These are phyloP conservation scores for Pionites leucogaster DNA, from an alignment of 2,113 vertebrate genomes.

Conservation along the genomic window DNA sequence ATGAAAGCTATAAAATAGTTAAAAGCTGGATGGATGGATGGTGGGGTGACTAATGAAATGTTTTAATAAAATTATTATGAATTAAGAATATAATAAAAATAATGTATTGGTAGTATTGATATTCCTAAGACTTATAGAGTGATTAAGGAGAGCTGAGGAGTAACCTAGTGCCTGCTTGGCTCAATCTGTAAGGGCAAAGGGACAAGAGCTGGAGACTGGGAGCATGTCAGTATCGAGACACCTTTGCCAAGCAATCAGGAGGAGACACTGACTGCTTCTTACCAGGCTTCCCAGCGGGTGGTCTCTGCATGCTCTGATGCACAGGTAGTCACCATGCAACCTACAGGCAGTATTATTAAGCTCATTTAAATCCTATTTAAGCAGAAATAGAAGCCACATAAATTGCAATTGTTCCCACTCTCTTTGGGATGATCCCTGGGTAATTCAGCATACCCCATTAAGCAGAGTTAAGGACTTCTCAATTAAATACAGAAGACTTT, in stretches of 20 bases:
- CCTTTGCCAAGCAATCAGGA: fast-evolving
- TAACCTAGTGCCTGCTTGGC: fast-evolving
- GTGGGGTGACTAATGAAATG: neutral
- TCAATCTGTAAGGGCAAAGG: neutral
- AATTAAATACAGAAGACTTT: conserved; percentile 9
- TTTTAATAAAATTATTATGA: neutral
- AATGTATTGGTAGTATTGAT: neutral
- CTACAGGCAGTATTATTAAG: neutral
- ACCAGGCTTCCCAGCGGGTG: fast-evolving
- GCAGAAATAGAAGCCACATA: neutral
- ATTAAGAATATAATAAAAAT: neutral
- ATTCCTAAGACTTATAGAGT: neutral
- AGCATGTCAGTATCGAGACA: neutral
- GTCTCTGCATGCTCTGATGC: neutral
- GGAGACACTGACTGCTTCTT: fast-evolving
- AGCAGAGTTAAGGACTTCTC: conserved; percentile 4
- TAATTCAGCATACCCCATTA: neutral
- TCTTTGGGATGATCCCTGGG: neutral
- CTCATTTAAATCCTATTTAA: neutral
- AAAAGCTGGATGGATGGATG: fast-evolving
- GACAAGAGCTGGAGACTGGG: neutral
- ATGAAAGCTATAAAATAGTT: neutral
- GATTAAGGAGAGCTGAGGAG: neutral
- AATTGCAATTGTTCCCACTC: neutral
- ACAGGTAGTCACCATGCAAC: fast-evolving